Base-by-base conservation (phyloP, 2,888 invertebrate species). In the Reticulitermes lucifugus region DNA sequence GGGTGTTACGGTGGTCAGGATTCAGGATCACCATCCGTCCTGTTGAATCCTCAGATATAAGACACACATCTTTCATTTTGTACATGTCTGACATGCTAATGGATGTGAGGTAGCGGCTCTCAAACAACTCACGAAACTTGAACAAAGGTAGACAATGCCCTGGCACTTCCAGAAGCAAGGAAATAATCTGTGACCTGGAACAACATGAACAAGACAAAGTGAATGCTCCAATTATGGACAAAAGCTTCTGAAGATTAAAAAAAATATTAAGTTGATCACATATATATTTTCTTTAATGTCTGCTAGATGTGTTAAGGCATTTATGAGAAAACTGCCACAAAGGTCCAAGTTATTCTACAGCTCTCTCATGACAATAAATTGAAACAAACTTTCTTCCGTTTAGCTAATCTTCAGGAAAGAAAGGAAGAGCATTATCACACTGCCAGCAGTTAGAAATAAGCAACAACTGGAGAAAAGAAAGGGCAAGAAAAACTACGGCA, bases 101-200 rank as follows among this genome's bases (percentile, higher is more conserved):
- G 0, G 95, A 95, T 87, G 95, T 94, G 90, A 96, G 95, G 89
- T 95, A 96, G 14, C 97, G 94, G 88, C 95, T 95, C 88, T 97
- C 96, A 90, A 96, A 96, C 86, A 97, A 93, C 89, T 97, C 96
- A 81, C 97, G 93, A 87, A 98, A 94, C 89, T 96, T 95, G 88
- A 97, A 95, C 0, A 98, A 91, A 0, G 97, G 97, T 88, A 98
- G 92, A 84, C 93, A 93, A 89, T 95, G 93, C 4, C 94, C 94
- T 43, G 95, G 95, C 71, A 96, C 96, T 89, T 97, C 96, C 60
- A 93, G 93, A 29, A 97, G 92, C 70, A 97, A 91, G 85, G 95
- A 94, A 1, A 96, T 92, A 2, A 96, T 88, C 87, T 89, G 89
- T 10, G 94, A 93, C 87, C 94, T 92, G 91, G 10, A 35, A 35